phyloP scores from a whole-genome alignment of 1,140 invertebrate genomes.

The Calliopsis andreniformis region DNA sequence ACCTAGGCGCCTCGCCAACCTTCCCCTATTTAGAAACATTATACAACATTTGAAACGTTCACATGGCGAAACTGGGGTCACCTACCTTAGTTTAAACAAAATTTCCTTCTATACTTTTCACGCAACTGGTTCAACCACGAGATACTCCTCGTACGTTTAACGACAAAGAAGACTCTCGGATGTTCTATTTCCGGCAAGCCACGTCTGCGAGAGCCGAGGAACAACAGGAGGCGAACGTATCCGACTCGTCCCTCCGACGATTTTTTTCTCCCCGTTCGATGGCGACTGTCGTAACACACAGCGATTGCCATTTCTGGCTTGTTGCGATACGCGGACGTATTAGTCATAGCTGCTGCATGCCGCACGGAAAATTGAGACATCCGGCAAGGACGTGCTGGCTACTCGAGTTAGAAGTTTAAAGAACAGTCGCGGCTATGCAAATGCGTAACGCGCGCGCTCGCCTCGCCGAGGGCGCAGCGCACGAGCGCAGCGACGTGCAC shows the following conservation, averaged over 20 bases:
- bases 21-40: no score
- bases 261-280: background rate
- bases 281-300: slow-evolving; percentile 39
- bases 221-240: slow-evolving; percentile 27
- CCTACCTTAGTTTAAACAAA: no score
- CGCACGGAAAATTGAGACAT: slow-evolving; percentile 62
- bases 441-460: slow-evolving; percentile 27
- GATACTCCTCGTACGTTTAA: no score
- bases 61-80: no score
- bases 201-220: background rate
- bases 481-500: background rate
- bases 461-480: background rate
- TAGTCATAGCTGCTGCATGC: slow-evolving; percentile 55
- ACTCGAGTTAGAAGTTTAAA: slow-evolving; percentile 58
- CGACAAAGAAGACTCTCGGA: no score
- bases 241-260: slow-evolving; percentile 14
- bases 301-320: slow-evolving; percentile 52
- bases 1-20: no score
- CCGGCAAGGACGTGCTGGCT: slow-evolving; percentile 53
- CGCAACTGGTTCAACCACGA: no score
- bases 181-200: no score
- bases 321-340: slow-evolving; percentile 57
- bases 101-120: no score
- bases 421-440: slow-evolving; percentile 33
- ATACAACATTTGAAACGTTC: no score